These are phyloP conservation scores for Bombus confusus DNA, from an alignment of 1,140 invertebrate genomes.

Conservation along the genomic window DNA sequence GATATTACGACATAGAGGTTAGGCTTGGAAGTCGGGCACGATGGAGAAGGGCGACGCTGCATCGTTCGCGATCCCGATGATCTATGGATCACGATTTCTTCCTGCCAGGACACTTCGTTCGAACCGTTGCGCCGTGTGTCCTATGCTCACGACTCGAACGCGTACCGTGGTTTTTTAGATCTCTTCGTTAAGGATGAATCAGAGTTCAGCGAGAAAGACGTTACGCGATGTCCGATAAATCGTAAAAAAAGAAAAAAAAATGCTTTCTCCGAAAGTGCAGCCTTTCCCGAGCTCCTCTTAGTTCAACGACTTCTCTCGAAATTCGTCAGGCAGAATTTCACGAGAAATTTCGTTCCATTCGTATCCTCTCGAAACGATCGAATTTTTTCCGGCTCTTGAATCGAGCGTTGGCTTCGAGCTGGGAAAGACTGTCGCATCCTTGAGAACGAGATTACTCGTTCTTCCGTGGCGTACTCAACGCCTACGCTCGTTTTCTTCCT, in stretches of 20 bases:
- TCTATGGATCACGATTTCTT: slow-evolving; percentile 71
- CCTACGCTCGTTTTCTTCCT: slow-evolving; percentile 1
- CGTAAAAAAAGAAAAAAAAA: too few relatives aligned
- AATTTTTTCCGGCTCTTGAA: too few relatives aligned
- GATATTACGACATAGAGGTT: slow-evolving; percentile 57
- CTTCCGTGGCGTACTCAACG: slow-evolving; percentile 8
- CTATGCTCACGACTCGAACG: slow-evolving; percentile 29
- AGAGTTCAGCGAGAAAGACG: too few relatives aligned
- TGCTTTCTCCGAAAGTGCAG: too few relatives aligned
- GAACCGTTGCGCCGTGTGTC: not conserved
- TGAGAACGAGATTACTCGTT: slow-evolving; percentile 20
- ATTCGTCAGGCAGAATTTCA: too few relatives aligned
- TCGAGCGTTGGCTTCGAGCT: not conserved
- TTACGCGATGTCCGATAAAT: too few relatives aligned
- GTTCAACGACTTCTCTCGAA: too few relatives aligned
- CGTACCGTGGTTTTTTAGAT: slow-evolving; percentile 14
- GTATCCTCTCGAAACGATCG: too few relatives aligned
- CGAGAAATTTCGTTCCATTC: too few relatives aligned
- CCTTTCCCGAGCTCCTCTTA: too few relatives aligned
- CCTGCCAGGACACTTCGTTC: slow-evolving; percentile 45
- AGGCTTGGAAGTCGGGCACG: not conserved
- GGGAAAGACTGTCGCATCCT: not conserved
- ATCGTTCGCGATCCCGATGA: slow-evolving; percentile 63
- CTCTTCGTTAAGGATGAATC: not conserved
- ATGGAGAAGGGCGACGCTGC: slow-evolving; percentile 27